Conservation (phyloP, 2,888 invertebrate genomes). For the Phyto melanocephala region DNA sequence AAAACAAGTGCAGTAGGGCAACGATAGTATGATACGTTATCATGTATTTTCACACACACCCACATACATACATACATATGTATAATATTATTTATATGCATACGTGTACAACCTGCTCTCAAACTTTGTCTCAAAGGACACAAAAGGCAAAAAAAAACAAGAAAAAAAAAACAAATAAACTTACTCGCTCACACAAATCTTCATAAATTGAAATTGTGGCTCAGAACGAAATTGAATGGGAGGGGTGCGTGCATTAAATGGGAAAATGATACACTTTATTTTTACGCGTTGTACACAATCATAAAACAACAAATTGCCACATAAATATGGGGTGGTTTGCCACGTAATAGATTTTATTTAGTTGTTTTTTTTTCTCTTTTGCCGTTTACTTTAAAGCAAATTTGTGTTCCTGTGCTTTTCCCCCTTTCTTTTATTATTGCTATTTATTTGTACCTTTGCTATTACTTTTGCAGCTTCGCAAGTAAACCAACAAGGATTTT, state of each 20-base stretch:
- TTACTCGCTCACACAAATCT: slow-evolving; percentile 71
- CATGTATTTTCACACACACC: not conserved
- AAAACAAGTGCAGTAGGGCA: slow-evolving; percentile 76
- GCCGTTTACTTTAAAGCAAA: slow-evolving; percentile 39
- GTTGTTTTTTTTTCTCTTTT: slow-evolving; percentile 25
- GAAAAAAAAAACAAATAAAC: slow-evolving; percentile 56
- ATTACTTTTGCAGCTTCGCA: not conserved
- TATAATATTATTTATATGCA: not conserved
- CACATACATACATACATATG: slow-evolving; percentile 21
- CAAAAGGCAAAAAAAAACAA: slow-evolving; percentile 63
- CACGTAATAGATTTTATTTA: slow-evolving; percentile 79
- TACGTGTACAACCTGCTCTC: slow-evolving; percentile 14
- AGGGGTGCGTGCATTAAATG: slow-evolving; percentile 69
- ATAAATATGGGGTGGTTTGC: slow-evolving; percentile 78
- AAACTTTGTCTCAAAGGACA: not conserved
- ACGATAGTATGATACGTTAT: slow-evolving; percentile 46
- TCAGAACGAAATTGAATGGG: slow-evolving; percentile 21
- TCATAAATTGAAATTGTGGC: slow-evolving; percentile 73
- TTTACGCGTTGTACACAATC: slow-evolving; percentile 75
- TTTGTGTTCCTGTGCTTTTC: slow-evolving; percentile 8
- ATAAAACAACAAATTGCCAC: slow-evolving; percentile 79
- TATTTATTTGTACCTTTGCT: not conserved
- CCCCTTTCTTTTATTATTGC: slow-evolving; percentile 15
- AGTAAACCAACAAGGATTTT: slow-evolving; percentile 23
- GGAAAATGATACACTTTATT: slow-evolving; percentile 78